phyloP scores from a whole-genome alignment of 2,797 vertebrate species.

The Agapornis canus region DNA sequence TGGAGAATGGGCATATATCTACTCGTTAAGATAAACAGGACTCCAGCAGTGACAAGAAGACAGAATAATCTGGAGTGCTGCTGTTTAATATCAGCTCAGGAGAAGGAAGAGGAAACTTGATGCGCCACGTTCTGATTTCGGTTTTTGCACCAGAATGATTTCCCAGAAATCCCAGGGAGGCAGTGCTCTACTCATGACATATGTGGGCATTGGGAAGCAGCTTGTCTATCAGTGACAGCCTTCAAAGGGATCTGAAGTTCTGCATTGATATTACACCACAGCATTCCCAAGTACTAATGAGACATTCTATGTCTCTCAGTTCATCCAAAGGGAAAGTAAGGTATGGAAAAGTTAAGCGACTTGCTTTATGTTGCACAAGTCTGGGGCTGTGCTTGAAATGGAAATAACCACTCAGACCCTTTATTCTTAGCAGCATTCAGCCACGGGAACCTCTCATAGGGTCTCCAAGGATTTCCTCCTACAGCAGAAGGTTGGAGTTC shows the following conservation, averaged over 20 bases:
- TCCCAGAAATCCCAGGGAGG: neutral
- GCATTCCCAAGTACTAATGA: fast-evolving
- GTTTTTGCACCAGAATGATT: neutral
- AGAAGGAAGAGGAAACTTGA: neutral
- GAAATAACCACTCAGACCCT: neutral
- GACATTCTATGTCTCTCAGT: neutral
- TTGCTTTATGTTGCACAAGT: neutral
- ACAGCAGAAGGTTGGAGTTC: neutral
- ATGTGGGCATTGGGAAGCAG: neutral
- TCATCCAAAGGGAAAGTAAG: neutral
- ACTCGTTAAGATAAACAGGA: neutral
- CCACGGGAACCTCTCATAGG: neutral
- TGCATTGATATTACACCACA: neutral
- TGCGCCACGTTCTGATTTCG: neutral
- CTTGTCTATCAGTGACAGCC: neutral
- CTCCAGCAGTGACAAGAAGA: neutral
- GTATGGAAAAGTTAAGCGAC: neutral
- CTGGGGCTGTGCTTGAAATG: neutral
- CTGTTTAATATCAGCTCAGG: neutral
- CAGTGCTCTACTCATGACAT: neutral
- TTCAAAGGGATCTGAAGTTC: neutral
- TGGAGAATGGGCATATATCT: neutral
- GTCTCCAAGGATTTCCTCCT: conserved; percentile 44
- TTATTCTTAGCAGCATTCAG: neutral
- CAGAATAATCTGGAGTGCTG: neutral